phyloP scores from a whole-genome alignment of 2,888 invertebrate genomes.

The Drosophila stalkeri region DNA sequence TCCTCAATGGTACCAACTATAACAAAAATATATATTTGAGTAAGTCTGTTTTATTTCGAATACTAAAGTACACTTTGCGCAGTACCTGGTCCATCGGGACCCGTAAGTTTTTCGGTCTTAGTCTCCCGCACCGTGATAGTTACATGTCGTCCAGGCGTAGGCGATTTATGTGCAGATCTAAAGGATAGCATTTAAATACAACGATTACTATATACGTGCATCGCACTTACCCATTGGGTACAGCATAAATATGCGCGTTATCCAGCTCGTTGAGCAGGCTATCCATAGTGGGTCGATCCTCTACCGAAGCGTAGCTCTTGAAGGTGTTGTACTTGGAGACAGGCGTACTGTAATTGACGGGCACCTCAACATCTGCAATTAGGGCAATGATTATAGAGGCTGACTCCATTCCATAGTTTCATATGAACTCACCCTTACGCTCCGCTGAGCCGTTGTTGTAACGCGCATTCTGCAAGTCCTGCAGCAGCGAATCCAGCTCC shows the following conservation, averaged over 20 bases:
- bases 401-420: too few species aligned
- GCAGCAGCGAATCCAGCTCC: conserved; percentile 95
- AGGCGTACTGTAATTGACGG: conserved; percentile 83
- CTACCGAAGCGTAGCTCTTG: conserved; percentile 76
- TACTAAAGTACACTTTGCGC: not conserved
- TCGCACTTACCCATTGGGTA: conserved; percentile 89
- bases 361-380: conserved; percentile 75
- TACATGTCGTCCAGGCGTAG: conserved; percentile 86
- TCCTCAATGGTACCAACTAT: conserved; percentile 82
- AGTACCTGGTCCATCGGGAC: conserved; percentile 83
- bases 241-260: conserved; percentile 86
- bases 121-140: conserved; percentile 88
- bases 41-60: not conserved
- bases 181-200: not conserved
- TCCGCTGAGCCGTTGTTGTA: conserved; percentile 85
- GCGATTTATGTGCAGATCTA: conserved; percentile 80
- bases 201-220: too few species aligned
- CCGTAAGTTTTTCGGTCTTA: conserved; percentile 87
- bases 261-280: conserved; percentile 94
- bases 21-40: not conserved
- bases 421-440: conserved; percentile 84
- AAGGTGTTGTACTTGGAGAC: conserved; percentile 84
- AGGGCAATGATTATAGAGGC: not conserved
- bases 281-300: conserved; percentile 92
- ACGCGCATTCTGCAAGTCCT: conserved; percentile 94